These are phyloP conservation scores for Nebria brevicollis DNA, from an alignment of 2,888 invertebrate species.

Conservation along the genomic window DNA sequence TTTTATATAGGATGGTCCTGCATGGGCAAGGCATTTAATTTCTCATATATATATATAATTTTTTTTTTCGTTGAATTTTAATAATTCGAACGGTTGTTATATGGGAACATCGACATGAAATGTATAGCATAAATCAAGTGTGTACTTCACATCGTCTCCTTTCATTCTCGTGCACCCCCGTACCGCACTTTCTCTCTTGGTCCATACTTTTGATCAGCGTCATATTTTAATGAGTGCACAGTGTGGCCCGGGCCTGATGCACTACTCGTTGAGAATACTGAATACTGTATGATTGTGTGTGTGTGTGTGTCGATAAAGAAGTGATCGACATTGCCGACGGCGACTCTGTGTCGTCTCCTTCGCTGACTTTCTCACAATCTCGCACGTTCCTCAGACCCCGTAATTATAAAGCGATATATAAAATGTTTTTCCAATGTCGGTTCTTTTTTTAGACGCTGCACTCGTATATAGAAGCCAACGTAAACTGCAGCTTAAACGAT, in stretches of 20 bases:
- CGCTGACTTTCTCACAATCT: constrained; percentile 44
- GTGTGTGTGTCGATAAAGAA: constrained; percentile 36
- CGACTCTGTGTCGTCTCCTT: constrained; percentile 32
- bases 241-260: constrained; percentile 22
- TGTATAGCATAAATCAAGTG: constrained; percentile 41
- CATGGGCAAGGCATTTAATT: background rate
- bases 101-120: constrained; percentile 37
- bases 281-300: constrained; percentile 10
- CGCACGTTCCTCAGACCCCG: constrained; percentile 40
- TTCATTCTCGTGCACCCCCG: background rate
- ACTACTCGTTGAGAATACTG: constrained; percentile 22
- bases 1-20: constrained; percentile 7
- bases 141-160: background rate
- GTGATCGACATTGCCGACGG: constrained; percentile 45
- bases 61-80: background rate
- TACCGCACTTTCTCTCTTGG: constrained; percentile 5
- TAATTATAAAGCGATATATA: constrained; percentile 46
- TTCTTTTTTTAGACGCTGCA: constrained; percentile 19
- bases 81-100: constrained; percentile 20
- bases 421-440: constrained; percentile 45
- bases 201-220: constrained; percentile 6
- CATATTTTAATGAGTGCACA: constrained; percentile 43
- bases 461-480: constrained; percentile 23
- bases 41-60: background rate
- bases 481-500: constrained; percentile 18